phyloP scores from a whole-genome alignment of 2,113 vertebrate species.

The Equus quagga region DNA sequence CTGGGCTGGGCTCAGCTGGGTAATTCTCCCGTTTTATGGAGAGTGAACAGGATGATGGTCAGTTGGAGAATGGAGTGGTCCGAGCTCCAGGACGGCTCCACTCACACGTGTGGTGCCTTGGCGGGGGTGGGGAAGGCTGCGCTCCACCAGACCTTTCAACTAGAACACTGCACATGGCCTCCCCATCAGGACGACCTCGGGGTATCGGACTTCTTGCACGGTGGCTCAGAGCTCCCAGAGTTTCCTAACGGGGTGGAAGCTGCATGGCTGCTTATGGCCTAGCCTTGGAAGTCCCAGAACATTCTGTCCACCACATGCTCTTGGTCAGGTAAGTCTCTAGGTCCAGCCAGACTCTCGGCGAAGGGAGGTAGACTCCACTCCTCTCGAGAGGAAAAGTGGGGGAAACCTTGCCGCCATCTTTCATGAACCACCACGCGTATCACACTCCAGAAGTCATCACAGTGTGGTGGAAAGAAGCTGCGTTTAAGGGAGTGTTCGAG shows the following conservation, averaged over 20 bases:
- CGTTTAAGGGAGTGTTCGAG: too few relatives aligned
- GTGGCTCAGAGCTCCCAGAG: background rate
- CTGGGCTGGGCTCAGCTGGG: background rate
- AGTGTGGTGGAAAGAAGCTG: background rate
- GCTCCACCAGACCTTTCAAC: background rate
- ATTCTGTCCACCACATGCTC: background rate
- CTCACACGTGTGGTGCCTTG: rapidly evolving
- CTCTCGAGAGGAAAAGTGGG: background rate
- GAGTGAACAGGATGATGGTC: background rate
- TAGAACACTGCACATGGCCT: rapidly evolving
- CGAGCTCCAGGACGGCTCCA: background rate
- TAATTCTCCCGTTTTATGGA: background rate
- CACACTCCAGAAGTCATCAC: background rate
- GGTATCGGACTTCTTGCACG: rapidly evolving
- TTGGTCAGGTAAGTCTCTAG: background rate
- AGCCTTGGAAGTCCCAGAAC: background rate
- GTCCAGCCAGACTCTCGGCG: background rate
- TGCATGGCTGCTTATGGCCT: background rate
- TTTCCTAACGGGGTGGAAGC: background rate
- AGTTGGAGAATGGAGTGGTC: background rate
- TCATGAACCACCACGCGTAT: background rate
- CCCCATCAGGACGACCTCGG: background rate
- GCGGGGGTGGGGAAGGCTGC: background rate
- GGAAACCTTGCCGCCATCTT: background rate
- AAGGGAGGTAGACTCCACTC: background rate